These are phyloP conservation scores for Caenorhabditis sp. DNA, from an alignment of 2,888 invertebrate genomes.

Conservation along the genomic window DNA sequence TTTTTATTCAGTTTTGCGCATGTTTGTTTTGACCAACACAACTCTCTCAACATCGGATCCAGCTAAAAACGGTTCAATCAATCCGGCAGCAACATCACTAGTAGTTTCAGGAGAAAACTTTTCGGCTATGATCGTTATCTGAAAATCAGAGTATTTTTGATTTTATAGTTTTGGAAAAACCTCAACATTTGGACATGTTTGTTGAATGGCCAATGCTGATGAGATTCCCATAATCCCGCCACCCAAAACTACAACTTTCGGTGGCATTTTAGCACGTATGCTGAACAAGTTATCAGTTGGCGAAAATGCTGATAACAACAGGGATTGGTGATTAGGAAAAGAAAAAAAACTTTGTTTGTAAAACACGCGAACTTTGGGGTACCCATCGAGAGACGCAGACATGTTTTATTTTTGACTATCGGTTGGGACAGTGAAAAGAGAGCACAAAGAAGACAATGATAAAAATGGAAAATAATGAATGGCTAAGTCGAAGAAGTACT, in stretches of 20 bases:
- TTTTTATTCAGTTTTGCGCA: not conserved
- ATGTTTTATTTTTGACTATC: too few species aligned
- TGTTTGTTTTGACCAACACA: constrained; percentile 12
- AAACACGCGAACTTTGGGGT: too few species aligned
- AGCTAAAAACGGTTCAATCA: constrained; percentile 66
- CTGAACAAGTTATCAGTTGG: not conserved
- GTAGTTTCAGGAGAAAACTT: constrained; percentile 68
- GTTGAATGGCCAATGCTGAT: constrained; percentile 45
- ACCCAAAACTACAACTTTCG: constrained; percentile 44
- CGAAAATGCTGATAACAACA: too few species aligned
- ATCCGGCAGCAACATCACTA: constrained; percentile 70
- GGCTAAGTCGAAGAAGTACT: too few species aligned
- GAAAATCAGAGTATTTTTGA: constrained; percentile 6
- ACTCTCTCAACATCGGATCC: constrained; percentile 13
- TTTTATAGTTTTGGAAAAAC: constrained; percentile 8
- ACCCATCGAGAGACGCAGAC: too few species aligned
- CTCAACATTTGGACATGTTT: constrained; percentile 24
- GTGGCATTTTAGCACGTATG: not conserved
- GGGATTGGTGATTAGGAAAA: too few species aligned
- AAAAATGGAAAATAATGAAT: too few species aligned
- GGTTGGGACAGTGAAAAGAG: too few species aligned
- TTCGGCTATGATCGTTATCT: constrained; percentile 69
- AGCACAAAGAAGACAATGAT: too few species aligned
- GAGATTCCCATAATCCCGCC: constrained; percentile 57
- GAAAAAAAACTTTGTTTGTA: too few species aligned